Evolutionary conservation across 2,113 vertebrate genomes (phyloP), one percentile per base, ranked within the genome.

Genomic region (Corapipo altera): DNA sequence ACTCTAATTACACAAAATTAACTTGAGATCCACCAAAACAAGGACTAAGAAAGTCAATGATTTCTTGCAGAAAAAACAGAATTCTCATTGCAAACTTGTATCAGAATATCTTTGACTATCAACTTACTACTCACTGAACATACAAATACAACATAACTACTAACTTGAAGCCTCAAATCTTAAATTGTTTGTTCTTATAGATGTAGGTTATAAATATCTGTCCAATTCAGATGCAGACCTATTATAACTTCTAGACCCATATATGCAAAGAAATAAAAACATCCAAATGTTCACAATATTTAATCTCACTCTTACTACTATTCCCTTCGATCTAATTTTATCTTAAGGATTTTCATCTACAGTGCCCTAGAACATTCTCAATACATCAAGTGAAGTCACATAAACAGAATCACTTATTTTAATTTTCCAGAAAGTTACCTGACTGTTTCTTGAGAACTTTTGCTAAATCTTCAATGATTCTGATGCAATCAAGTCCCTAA

Each of bases 391-490:
- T 30, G 11, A 89, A 85, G 19, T 51, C 46, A 79, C 8, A 43
- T 51, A 75, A 66, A 33, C 24, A 43, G 41, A 85, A 77, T 7
- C 8, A 55, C 6, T 32, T 54, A 73, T 62, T 90, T 81, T 15
- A 69, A 81, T 91, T 84, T 89, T 91, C 18, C 69, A 59, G 32
- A 95, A 79, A 92, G 32, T 87, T 97, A 99, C 99, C 99, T 98
- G 98, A 91, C 89, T 99, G 99, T 97, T 99, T 99, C 97, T 97
- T 98, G 70, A 99, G 98, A 72, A 98, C 97, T 97, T 98, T 98
- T 33, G 99, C 99, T 96, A 99, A 96, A 71, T 98, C 98, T 97
- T 99, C 98, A 96, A 99, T 99, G 51, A 99, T 98, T 85, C 78
- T 97, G 95, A 99, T 98, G 91, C 99, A 99, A 91, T 99, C 98